Percentiles rank a stretch among this genome's conserved stretches.
phyloP scores from a whole-genome alignment of 2,113 vertebrate species.

The Machaerirhynchus nigripectus region DNA sequence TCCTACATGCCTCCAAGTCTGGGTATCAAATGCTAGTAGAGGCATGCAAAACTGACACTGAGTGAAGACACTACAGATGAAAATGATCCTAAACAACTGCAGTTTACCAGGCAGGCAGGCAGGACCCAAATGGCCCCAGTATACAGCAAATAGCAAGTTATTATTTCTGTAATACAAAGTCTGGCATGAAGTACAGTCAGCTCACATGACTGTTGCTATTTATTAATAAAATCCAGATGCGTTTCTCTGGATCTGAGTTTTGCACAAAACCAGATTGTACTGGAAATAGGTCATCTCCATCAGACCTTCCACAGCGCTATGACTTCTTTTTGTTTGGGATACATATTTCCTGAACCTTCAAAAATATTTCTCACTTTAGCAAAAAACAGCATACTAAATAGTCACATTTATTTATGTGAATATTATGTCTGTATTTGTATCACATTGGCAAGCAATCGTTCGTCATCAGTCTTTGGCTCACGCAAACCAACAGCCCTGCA shows the following conservation, averaged over 20 bases:
- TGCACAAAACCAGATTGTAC: background rate
- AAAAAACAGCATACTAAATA: background rate
- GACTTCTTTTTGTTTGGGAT: background rate
- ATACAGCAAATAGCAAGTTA: background rate
- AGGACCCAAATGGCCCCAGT: background rate
- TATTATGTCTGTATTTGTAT: background rate
- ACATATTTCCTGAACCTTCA: background rate
- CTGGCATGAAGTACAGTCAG: background rate
- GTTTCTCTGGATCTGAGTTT: background rate
- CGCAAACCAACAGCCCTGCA: background rate
- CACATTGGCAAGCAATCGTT: background rate
- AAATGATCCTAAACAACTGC: background rate
- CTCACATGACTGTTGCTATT: background rate
- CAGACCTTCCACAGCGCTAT: background rate
- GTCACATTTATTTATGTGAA: background rate
- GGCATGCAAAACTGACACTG: background rate
- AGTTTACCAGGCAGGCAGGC: background rate
- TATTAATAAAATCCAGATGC: background rate
- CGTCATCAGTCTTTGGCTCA: fast-evolving
- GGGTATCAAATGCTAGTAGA: background rate
- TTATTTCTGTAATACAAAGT: background rate
- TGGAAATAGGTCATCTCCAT: background rate
- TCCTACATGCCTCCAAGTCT: background rate
- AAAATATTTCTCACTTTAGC: background rate
- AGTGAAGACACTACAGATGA: background rate